Percentiles rank a stretch among this genome's conserved stretches.
phyloP scores from a whole-genome alignment of 2,888 invertebrate species.

The Prosopocoilus inquinatus region DNA sequence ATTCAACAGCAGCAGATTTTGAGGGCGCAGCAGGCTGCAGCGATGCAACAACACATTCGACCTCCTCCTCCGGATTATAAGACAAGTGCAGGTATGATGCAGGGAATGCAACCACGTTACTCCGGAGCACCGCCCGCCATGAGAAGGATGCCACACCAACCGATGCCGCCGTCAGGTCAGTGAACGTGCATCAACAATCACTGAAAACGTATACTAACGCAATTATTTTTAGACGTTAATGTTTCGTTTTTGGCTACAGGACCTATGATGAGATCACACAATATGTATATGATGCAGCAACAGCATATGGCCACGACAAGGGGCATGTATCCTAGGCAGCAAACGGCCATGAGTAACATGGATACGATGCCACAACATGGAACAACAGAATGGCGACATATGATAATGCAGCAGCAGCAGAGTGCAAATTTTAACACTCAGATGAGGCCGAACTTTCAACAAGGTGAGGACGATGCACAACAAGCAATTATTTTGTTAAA shows the following conservation, averaged over 20 bases:
- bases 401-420: constrained; percentile 61
- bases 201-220: not conserved
- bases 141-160: constrained; percentile 67
- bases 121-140: constrained; percentile 53
- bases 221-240: constrained; percentile 1
- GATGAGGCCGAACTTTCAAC: constrained; percentile 56
- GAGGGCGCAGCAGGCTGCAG: constrained; percentile 53
- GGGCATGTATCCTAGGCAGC: constrained; percentile 55
- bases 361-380: constrained; percentile 53
- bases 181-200: constrained; percentile 8
- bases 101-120: constrained; percentile 46
- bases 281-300: constrained; percentile 62
- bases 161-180: constrained; percentile 68
- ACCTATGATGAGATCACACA: constrained; percentile 68
- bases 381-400: constrained; percentile 61
- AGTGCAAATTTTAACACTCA: constrained; percentile 51
- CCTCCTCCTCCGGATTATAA: constrained; percentile 88
- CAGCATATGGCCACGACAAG: constrained; percentile 47
- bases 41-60: constrained; percentile 51
- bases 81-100: constrained; percentile 58
- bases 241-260: constrained; percentile 44
- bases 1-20: constrained; percentile 56
- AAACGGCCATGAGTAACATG: constrained; percentile 54
- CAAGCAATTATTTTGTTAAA: not conserved
- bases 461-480: constrained; percentile 35